phyloP scores from a whole-genome alignment of 2,113 vertebrate genomes.

The Bubo scandiacus region DNA sequence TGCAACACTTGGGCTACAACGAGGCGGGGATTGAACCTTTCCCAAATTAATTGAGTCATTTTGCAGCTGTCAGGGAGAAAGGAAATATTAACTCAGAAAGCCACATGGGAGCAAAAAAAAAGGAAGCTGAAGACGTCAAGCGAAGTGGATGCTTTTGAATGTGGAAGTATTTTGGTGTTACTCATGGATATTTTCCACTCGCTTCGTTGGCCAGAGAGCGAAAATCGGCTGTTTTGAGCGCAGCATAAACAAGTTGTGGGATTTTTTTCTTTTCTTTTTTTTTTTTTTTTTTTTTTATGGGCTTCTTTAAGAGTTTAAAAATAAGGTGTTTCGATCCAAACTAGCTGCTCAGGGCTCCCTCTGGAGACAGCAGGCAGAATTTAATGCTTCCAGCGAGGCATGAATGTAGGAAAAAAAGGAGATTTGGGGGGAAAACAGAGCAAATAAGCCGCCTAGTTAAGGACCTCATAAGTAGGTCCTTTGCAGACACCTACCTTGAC shows the following conservation, averaged over 20 bases:
- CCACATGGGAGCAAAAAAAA: neutral
- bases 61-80: neutral
- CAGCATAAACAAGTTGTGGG: neutral
- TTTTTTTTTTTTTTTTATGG: neutral
- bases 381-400: neutral
- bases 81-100: neutral
- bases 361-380: neutral
- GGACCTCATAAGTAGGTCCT: no score
- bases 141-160: neutral
- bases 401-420: fast-evolving
- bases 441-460: neutral
- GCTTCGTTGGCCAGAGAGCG: fast-evolving
- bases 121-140: neutral
- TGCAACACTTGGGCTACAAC: neutral
- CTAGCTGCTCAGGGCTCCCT: neutral
- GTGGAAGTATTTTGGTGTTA: neutral
- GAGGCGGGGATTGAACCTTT: neutral
- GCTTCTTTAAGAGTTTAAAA: neutral
- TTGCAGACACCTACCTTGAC: neutral
- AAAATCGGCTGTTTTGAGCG: neutral
- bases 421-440: fast-evolving
- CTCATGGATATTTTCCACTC: neutral
- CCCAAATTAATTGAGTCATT: neutral
- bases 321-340: neutral
- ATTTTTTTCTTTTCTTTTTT: neutral